phyloP scores from a whole-genome alignment of 2,113 vertebrate genomes.

The Xenus cinereus region DNA sequence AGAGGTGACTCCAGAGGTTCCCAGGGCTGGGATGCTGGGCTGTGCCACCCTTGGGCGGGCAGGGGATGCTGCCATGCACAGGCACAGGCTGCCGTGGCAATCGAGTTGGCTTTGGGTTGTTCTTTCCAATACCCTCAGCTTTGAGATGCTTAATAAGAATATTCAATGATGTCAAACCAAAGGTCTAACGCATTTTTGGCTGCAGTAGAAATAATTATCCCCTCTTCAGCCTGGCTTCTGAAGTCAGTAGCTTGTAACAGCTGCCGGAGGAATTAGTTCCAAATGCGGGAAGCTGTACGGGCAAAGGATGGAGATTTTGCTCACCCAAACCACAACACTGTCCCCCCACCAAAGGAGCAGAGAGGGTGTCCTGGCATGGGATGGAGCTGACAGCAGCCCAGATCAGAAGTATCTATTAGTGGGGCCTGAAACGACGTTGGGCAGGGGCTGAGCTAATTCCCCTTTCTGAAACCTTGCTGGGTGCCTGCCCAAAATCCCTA shows the following conservation, averaged over 20 bases:
- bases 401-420: not conserved
- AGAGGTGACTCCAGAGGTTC: not conserved
- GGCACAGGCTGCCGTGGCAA: accelerated
- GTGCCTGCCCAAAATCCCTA: not conserved
- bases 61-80: not conserved
- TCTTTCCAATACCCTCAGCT: not conserved
- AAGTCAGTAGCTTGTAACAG: not conserved
- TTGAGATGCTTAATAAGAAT: not conserved
- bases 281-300: not conserved
- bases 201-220: not conserved
- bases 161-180: not conserved
- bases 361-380: not conserved
- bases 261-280: not conserved
- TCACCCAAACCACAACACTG: not conserved
- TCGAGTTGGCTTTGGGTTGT: not conserved
- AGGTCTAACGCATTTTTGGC: not conserved
- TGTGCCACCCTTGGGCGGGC: not conserved
- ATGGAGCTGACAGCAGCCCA: not conserved
- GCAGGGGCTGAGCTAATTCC: not conserved
- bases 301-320: not conserved
- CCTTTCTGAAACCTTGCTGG: not conserved
- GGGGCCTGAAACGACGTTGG: not conserved
- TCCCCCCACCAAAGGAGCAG: not conserved
- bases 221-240: not conserved
- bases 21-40: accelerated